phyloP scores from a whole-genome alignment of 2,113 vertebrate species.

The Physeter macrocephalus region DNA sequence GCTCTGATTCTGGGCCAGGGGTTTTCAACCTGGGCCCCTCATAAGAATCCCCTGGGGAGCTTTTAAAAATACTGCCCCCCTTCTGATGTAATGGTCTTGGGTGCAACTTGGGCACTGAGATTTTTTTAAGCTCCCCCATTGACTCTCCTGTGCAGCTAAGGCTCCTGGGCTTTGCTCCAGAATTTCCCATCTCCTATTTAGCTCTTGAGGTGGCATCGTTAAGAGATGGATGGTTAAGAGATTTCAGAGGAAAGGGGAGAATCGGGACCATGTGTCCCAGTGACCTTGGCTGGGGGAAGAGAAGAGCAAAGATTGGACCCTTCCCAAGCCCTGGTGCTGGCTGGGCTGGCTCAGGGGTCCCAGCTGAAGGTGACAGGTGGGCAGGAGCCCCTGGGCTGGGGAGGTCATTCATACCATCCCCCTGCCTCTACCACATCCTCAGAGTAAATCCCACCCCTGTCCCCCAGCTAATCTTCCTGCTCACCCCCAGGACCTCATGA shows the following conservation, averaged over 20 bases:
- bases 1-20: background rate
- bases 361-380: background rate
- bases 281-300: background rate
- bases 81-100: background rate
- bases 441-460: background rate
- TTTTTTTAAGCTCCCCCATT: background rate
- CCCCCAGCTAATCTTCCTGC: background rate
- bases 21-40: background rate
- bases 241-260: background rate
- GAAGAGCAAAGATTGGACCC: background rate
- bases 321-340: background rate
- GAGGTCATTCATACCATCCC: too few relatives aligned
- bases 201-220: background rate
- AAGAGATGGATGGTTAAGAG: background rate
- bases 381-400: background rate
- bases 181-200: background rate
- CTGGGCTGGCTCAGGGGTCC: background rate
- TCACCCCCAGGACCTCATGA: accelerated
- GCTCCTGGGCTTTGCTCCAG: background rate
- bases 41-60: background rate
- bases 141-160: background rate
- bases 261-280: accelerated
- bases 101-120: too few relatives aligned
- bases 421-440: background rate
- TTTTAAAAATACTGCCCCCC: background rate